phyloP scores from a whole-genome alignment of 2,113 vertebrate species.

The Butorides virescens region DNA sequence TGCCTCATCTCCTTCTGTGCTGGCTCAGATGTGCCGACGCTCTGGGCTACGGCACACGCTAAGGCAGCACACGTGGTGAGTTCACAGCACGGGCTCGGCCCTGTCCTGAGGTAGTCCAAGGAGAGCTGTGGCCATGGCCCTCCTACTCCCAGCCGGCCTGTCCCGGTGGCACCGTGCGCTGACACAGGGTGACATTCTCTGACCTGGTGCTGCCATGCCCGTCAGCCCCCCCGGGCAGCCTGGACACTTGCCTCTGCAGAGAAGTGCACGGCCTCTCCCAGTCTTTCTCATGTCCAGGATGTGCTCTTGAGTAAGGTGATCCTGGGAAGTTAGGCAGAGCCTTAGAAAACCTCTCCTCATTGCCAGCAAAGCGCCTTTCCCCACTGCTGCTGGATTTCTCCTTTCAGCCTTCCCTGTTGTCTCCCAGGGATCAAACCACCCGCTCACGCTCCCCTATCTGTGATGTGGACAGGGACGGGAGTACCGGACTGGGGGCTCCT shows the following conservation, averaged over 20 bases:
- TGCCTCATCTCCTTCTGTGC: neutral
- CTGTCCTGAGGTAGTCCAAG: fast-evolving
- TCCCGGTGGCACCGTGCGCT: neutral
- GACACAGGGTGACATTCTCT: too few species aligned
- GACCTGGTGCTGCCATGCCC: too few species aligned
- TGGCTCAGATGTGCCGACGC: fast-evolving
- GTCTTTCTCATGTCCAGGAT: neutral
- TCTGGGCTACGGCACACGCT: fast-evolving
- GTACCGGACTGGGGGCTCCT: too few species aligned
- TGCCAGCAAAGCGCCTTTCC: neutral
- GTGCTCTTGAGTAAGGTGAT: neutral
- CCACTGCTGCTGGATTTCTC: neutral
- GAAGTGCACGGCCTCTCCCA: fast-evolving
- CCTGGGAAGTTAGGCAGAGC: neutral
- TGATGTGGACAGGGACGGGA: fast-evolving
- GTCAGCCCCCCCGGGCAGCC: neutral
- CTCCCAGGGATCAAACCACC: neutral
- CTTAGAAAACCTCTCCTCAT: neutral
- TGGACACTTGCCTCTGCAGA: too few species aligned
- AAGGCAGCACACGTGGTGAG: too few species aligned
- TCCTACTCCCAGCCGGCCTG: neutral
- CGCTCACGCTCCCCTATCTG: neutral
- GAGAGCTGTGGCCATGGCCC: fast-evolving
- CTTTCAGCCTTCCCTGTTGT: neutral
- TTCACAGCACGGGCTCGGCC: neutral